Evolutionary conservation across 2,797 vertebrate genomes (phyloP).

Genomic region (Ambastaia sidthimunki): DNA sequence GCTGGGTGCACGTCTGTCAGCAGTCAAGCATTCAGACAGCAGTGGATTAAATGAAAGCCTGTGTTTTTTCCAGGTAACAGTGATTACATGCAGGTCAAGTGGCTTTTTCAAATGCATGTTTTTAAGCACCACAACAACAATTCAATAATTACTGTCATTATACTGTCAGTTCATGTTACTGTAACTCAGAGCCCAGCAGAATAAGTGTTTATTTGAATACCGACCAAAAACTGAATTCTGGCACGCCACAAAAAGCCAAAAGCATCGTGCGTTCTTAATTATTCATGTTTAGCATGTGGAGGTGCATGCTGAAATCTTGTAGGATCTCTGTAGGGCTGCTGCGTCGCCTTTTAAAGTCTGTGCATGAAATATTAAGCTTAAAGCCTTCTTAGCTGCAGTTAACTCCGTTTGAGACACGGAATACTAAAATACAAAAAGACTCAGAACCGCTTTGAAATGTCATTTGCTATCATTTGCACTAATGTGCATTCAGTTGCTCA

Average conservation of each 20-base stretch:
- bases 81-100: slow-evolving; percentile 41
- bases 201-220: slow-evolving; percentile 26
- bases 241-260: background rate
- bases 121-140: slow-evolving; percentile 33
- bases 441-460: too few species aligned
- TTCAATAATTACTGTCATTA: slow-evolving; percentile 54
- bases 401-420: background rate
- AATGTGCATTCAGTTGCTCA: background rate
- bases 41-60: slow-evolving; percentile 30
- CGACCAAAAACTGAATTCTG: background rate
- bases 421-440: background rate
- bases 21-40: slow-evolving; percentile 2
- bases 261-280: slow-evolving; percentile 25
- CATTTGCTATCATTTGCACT: background rate
- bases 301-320: slow-evolving; percentile 17
- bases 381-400: background rate
- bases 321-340: slow-evolving; percentile 20
- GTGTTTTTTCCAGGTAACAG: slow-evolving; percentile 31
- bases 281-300: slow-evolving; percentile 36
- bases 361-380: background rate
- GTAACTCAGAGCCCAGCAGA: slow-evolving; percentile 31
- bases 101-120: slow-evolving; percentile 34
- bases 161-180: slow-evolving; percentile 44
- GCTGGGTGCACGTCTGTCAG: background rate
- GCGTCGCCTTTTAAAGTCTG: slow-evolving; percentile 1